A percentile compares a stretch with the other conserved stretches of the same genome.
Evolutionary conservation across 2,113 vertebrate genomes (phyloP).

Genomic region (Stercorarius parasiticus): DNA sequence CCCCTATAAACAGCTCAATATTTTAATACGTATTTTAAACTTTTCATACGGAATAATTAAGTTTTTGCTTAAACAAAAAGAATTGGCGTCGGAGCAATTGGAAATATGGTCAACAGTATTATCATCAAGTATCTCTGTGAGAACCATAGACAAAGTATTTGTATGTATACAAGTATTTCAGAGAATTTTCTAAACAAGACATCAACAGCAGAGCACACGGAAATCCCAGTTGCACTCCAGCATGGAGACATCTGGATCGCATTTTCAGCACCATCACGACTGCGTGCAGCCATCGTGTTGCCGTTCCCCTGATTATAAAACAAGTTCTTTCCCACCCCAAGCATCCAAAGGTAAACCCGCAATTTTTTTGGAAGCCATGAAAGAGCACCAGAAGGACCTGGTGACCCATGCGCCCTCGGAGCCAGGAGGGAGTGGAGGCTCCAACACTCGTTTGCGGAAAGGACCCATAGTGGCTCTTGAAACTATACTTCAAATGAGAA

Average conservation of each 20-base stretch:
- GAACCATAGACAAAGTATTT: background rate
- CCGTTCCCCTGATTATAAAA: background rate
- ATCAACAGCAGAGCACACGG: background rate
- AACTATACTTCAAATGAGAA: background rate
- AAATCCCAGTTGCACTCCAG: background rate
- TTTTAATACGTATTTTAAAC: background rate
- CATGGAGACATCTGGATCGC: background rate
- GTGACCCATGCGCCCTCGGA: fast-evolving
- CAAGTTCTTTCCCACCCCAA: background rate
- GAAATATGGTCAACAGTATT: background rate
- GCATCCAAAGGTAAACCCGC: background rate
- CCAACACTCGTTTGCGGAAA: background rate
- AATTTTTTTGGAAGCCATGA: background rate
- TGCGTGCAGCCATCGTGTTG: fast-evolving
- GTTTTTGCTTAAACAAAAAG: background rate
- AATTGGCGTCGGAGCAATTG: background rate
- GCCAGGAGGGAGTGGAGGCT: background rate
- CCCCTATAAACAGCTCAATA: background rate
- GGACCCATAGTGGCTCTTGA: background rate
- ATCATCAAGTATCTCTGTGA: background rate
- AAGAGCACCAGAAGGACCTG: background rate
- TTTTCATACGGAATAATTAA: background rate
- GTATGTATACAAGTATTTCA: background rate
- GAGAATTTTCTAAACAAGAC: background rate
- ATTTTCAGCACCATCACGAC: background rate